These are phyloP conservation scores for Lasioglossum calceatum DNA, from an alignment of 2,888 invertebrate genomes.

Conservation along the genomic window DNA sequence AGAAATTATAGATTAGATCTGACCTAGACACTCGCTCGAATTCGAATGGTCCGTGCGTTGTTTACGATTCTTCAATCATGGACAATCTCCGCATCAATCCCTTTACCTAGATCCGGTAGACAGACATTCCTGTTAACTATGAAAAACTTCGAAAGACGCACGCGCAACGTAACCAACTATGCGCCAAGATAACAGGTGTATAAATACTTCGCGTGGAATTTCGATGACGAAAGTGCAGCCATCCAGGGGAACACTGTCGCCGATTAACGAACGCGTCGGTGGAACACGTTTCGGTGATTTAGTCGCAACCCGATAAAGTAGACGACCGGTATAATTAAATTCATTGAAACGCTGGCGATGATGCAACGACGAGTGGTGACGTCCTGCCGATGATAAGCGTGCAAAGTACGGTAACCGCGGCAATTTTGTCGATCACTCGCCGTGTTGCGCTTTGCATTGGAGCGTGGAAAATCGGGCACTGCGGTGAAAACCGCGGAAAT, in stretches of 20 bases:
- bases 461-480: not conserved
- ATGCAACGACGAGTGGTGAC: not conserved
- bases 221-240: not conserved
- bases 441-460: not conserved
- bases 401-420: not conserved
- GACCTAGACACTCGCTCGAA: too few species aligned
- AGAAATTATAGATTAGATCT: too few species aligned
- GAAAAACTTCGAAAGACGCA: not conserved
- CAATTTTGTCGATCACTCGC: not conserved
- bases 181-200: not conserved
- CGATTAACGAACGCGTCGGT: not conserved
- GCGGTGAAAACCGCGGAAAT: not conserved
- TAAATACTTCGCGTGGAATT: not conserved
- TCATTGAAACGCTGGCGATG: not conserved
- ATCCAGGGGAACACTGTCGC: not conserved
- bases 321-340: not conserved
- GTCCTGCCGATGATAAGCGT: not conserved
- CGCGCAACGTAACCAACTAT: not conserved
- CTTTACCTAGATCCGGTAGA: not conserved
- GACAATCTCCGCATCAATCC: not conserved
- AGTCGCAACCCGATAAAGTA: not conserved
- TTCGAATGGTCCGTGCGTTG: too few species aligned
- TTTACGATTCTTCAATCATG: too few species aligned
- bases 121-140: not conserved
- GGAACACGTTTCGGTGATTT: slow-evolving; percentile 2